phyloP scores from a whole-genome alignment of 2,797 vertebrate species.

The Carcharodon carcharias region DNA sequence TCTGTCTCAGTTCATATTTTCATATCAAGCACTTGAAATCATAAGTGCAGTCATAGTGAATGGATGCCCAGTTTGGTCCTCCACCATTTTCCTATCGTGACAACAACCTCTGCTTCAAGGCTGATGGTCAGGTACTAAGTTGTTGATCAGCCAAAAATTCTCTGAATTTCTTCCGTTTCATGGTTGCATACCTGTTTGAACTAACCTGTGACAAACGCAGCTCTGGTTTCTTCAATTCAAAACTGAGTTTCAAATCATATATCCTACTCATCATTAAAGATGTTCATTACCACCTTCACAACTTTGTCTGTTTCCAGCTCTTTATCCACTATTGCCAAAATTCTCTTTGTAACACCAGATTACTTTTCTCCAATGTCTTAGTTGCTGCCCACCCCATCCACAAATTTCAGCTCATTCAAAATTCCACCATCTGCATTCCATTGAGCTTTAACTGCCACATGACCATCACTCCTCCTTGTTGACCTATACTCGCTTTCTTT shows the following conservation, averaged over 20 bases:
- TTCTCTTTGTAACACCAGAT: background rate
- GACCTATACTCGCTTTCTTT: background rate
- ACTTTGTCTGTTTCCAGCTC: background rate
- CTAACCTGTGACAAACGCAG: background rate
- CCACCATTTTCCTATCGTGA: background rate
- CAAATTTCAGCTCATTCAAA: background rate
- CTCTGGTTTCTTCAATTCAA: background rate
- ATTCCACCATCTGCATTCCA: background rate
- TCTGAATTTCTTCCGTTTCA: background rate
- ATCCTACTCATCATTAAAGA: background rate
- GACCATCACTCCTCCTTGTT: background rate
- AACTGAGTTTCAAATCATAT: background rate
- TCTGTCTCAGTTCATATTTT: background rate
- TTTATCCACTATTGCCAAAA: background rate
- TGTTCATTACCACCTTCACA: background rate
- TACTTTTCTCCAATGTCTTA: background rate
- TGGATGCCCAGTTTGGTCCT: too few species aligned
- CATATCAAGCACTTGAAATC: background rate
- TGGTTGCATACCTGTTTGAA: background rate
- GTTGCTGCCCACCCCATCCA: background rate
- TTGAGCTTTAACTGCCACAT: background rate
- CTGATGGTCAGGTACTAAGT: background rate
- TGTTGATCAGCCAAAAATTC: background rate
- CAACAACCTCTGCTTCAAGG: background rate
- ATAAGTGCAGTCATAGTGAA: background rate